Evolutionary conservation across 2,797 vertebrate species (phyloP).

Genomic region (Valencia hispanica): DNA sequence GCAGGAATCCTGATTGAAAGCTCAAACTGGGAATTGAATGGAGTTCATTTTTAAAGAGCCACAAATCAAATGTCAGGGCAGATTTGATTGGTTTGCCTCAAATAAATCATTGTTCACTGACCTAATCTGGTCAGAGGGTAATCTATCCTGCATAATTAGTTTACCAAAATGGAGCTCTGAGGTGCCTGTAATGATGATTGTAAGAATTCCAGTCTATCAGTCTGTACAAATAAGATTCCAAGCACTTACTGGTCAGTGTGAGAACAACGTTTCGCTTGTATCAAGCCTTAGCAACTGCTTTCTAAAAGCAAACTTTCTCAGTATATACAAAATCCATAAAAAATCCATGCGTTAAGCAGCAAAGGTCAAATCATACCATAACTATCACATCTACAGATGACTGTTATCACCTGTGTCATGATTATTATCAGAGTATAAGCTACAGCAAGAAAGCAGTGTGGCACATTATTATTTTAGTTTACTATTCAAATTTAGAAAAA

Average conservation of each 20-base stretch:
- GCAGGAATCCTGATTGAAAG: constrained; percentile 39
- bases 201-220: constrained; percentile 57
- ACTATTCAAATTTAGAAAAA: not conserved
- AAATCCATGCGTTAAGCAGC: not conserved
- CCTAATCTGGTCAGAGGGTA: constrained; percentile 51
- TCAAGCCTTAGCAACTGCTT: constrained; percentile 12
- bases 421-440: not conserved
- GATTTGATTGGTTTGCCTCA: constrained; percentile 48
- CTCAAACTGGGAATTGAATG: constrained; percentile 38
- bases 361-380: not conserved
- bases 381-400: not conserved
- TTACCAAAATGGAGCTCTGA: constrained; percentile 50
- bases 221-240: constrained; percentile 47
- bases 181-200: constrained; percentile 45
- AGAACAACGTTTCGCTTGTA: constrained; percentile 8
- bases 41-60: constrained; percentile 47
- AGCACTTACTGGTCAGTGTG: constrained; percentile 37
- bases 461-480: not conserved
- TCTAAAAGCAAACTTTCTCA: constrained; percentile 1
- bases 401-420: not conserved
- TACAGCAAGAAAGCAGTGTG: not conserved
- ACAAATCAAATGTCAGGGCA: constrained; percentile 44
- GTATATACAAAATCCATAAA: not conserved
- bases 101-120: constrained; percentile 63
- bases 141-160: constrained; percentile 64